phyloP scores from a whole-genome alignment of 2,113 vertebrate species.

The Sardina pilchardus region DNA sequence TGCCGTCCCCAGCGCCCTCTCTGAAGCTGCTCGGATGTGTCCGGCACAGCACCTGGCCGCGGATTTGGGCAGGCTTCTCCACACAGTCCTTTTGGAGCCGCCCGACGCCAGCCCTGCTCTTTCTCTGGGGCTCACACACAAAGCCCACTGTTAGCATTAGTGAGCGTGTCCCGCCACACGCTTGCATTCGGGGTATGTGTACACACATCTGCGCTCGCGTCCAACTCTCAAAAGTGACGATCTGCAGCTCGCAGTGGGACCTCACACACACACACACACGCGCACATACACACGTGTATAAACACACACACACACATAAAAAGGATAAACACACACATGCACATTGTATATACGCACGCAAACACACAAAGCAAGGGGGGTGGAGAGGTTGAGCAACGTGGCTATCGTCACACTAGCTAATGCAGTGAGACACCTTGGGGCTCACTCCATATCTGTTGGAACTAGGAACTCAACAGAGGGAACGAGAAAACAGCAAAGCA shows the following conservation, averaged over 20 bases:
- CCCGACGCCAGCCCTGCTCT: constrained; percentile 38
- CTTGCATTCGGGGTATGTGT: constrained; percentile 40
- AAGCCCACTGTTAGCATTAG: constrained; percentile 37
- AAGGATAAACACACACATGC: constrained; percentile 46
- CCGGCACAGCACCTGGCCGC: neutral
- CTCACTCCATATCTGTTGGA: neutral
- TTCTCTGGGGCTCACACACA: constrained; percentile 41
- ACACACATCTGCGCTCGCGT: constrained; percentile 36
- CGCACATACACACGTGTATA: neutral
- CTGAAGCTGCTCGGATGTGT: neutral
- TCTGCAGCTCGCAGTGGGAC: constrained; percentile 52
- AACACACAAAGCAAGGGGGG: constrained; percentile 48
- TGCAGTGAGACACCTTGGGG: neutral
- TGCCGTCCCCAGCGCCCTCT: neutral
- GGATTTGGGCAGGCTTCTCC: neutral
- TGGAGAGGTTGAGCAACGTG: neutral
- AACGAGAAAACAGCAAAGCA: neutral
- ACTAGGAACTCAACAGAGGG: neutral
- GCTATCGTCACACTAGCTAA: neutral
- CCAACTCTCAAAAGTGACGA: constrained; percentile 39
- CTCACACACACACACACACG: constrained; percentile 30
- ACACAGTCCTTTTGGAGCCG: neutral
- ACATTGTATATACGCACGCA: constrained; percentile 42
- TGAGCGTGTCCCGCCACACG: constrained; percentile 37
- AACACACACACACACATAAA: neutral